Base-by-base conservation (phyloP, 2,113 vertebrate genomes). In the Muscicapa adusta region DNA sequence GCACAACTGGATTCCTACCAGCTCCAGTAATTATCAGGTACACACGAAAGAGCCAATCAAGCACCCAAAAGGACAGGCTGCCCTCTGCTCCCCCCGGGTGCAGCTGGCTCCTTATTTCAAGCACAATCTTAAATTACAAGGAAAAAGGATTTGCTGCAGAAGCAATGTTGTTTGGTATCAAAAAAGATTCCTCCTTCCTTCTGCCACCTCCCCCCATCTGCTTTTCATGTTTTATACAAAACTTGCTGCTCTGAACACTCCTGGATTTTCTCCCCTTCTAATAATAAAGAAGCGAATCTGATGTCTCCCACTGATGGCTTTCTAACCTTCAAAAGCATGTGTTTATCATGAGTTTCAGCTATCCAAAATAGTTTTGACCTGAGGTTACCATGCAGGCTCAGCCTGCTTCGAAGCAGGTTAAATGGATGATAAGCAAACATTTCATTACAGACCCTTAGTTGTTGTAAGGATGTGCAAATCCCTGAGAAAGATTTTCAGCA, bases 311-410 rank as follows among this genome's bases (percentile, higher is more conserved):
- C 83, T 81, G 93, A 96, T 97, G 97, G 88, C 97, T 97, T 91
- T 85, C 93, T 97, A 97, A 97, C 97, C 97, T 97, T 96, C 93
- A 89, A 96, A 97, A 96, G 95, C 97, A 94, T 95, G 92, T 97
- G 96, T 98, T 98, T 98, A 97, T 98, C 98, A 84, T 94, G 92
- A 96, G 94, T 97, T 97, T 96, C 91, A 91, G 96, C 96, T 93
- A 89, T 91, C 97, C 97, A 96, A 96, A 97, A 98, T 98, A 97
- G 96, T 98, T 98, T 98, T 98, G 98, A 98, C 98, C 98, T 63
- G 61, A 96, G 98, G 98, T 98, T 97, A 98, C 91, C 77, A 83
- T 54, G 94, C 96, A 97, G 94, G 82, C 96, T 97, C 91, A 96
- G 97, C 78, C 96, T 96, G 96, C 97, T 97, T 97, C 95, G 85